Evolutionary conservation across 2,113 vertebrate genomes (phyloP), one percentile per base, ranked within the genome.

Genomic region (Pygoscelis antarcticus): DNA sequence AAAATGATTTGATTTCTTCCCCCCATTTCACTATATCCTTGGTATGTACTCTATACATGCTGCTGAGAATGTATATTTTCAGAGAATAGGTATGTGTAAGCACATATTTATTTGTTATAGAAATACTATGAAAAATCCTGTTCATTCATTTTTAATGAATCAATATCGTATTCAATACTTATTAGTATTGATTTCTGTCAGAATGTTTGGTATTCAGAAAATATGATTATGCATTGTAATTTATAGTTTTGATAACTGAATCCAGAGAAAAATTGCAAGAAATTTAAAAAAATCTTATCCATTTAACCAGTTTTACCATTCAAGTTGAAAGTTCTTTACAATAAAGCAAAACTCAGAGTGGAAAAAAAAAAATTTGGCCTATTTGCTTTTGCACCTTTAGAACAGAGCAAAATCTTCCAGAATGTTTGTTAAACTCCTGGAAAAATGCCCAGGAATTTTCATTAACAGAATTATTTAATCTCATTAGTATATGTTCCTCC

Each of bases 291-390:
- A 51, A 26, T 10, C 9, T 6, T 47, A 54, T 18, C 9, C 1
- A 6, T n/a, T 82, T 60, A 47, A 57, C 6, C 10, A 68, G 6
- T 64, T 84, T 61, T 82, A 16, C 60, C 5, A 34, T 32, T 49
- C 6, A 36, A 66, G 3, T 46, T 61, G 27, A 54, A 93, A 34
- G 19, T 68, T 18, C 22, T 70, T 74, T 89, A 46, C 22, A 62
- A 38, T 27, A 58, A 60, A 88, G 4, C 7, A 93, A 87, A 87
- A 29, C 10, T 40, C 9, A 23, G 2, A 47, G 1, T 32, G 9
- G 42, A 42, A 29, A 60, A 44, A 64, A 66, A 49, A n/a, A 30
- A 57, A 7, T 44, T 0, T 0, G 0, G 4, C 5, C 6, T 21
- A 16, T 5, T 57, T 65, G 8, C 9, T 83, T 83, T 90, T 77